These are phyloP conservation scores for Bettongia penicillata DNA, from an alignment of 2,113 vertebrate genomes.

Conservation along the genomic window DNA sequence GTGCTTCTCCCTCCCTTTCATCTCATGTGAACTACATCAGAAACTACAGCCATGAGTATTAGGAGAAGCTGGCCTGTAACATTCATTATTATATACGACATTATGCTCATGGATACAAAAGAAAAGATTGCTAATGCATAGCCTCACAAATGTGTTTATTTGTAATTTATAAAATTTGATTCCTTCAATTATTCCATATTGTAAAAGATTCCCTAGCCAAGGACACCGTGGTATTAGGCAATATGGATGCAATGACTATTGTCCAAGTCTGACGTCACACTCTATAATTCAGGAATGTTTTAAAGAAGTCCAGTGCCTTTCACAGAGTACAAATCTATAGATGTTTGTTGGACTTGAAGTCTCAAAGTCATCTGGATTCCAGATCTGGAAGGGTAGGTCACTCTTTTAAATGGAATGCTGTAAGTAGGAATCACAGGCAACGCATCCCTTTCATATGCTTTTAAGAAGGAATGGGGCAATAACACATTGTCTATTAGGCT, in stretches of 20 bases:
- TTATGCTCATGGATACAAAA: constrained; percentile 19
- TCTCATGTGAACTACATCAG: constrained; percentile 15
- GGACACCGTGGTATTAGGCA: neutral
- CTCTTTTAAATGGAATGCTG: neutral
- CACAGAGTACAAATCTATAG: neutral
- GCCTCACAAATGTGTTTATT: constrained; percentile 60
- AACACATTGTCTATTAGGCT: neutral
- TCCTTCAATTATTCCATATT: constrained; percentile 41
- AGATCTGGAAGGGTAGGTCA: neutral
- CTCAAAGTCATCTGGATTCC: neutral
- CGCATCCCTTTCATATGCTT: neutral
- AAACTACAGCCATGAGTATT: neutral
- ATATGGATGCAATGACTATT: neutral
- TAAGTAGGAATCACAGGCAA: neutral
- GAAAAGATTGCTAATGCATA: constrained; percentile 8
- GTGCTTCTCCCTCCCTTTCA: neutral
- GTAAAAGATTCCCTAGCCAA: constrained; percentile 27
- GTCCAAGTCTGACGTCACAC: neutral
- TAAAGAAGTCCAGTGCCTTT: neutral
- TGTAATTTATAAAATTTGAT: constrained; percentile 46
- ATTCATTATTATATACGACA: constrained; percentile 35
- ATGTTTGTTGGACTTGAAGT: neutral
- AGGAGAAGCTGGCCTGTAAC: constrained; percentile 45
- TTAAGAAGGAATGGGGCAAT: neutral
- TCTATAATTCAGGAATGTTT: neutral